A percentile compares a stretch with the other conserved stretches of the same genome.
These are phyloP conservation scores for Drosophila pallidifrons DNA, from an alignment of 1,140 invertebrate species.

Conservation along the genomic window DNA sequence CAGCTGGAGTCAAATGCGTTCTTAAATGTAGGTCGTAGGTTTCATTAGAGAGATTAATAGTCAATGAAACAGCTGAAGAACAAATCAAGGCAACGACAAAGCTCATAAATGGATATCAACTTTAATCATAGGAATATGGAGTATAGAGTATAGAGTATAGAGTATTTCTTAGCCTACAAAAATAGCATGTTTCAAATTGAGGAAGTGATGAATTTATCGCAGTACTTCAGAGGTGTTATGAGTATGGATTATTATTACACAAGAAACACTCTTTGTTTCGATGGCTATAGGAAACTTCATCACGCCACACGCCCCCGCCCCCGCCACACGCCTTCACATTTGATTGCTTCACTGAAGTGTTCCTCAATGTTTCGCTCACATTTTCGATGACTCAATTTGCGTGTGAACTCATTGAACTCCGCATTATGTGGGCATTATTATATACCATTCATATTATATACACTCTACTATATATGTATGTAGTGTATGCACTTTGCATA, in stretches of 20 bases:
- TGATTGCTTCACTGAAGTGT: constrained; percentile 13
- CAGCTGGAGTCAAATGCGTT: not conserved
- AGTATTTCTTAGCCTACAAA: not conserved
- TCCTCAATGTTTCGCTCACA: constrained; percentile 18
- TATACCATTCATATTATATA: constrained; percentile 4
- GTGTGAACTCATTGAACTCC: constrained; percentile 41
- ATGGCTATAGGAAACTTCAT: not conserved
- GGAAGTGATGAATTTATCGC: not conserved
- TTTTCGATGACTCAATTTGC: constrained; percentile 38
- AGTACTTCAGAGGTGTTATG: not conserved
- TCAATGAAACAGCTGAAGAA: not conserved
- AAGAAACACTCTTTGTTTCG: constrained; percentile 25
- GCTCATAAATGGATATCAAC: not conserved
- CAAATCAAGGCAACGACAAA: not conserved
- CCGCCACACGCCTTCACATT: not conserved
- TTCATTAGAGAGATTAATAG: not conserved
- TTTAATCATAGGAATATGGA: too few relatives aligned
- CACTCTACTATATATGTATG: not conserved
- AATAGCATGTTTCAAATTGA: not conserved
- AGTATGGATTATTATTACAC: not conserved
- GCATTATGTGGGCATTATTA: constrained; percentile 8
- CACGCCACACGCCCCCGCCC: not conserved
- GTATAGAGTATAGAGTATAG: too few relatives aligned
- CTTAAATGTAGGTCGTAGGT: not conserved
- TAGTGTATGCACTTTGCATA: not conserved